Evolutionary conservation across 2,797 vertebrate species (phyloP), one percentile per base, ranked within the genome.

Genomic region (Hephaestus fuliginosus): DNA sequence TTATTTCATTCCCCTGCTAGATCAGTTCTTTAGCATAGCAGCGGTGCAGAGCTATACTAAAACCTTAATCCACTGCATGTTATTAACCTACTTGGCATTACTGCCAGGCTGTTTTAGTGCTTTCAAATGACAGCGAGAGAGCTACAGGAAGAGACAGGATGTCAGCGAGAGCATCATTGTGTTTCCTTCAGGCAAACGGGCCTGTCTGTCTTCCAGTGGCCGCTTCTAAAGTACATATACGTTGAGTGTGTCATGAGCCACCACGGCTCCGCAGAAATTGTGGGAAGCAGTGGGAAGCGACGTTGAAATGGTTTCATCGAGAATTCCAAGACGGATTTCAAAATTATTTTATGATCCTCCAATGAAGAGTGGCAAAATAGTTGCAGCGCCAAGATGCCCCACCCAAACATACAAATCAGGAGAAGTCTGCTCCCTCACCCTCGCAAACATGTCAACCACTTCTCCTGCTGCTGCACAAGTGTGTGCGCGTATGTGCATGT

Each of bases 51-150:
- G 83, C 81, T 83, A 76, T 67, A 78, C 85, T 87, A 85, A 89
- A 91, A 92, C 85, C 86, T 85, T 87, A 91, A 89, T 93, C 90
- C 83, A 86, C 60, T 82, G 87, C 87, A 94, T 93, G 86, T 79
- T 87, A 90, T 93, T 93, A 92, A 89, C 91, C 91, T 91, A 93
- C 91, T 92, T 93, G 88, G 88, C 88, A 86, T 83, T 68, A 71
- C 79, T 74, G 83, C 82, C 85, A 85, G 84, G 82, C 76, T 83
- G 80, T 90, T 86, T 87, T 78, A 52, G 70, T 62, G 63, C 60
- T 85, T 86, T 90, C 69, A 89, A 71, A 85, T 83, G 75, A 87
- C 66, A 36, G 74, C 51, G 44, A 86, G 41, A 79, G 56, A 82
- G 56, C 61, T 51, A 56, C 75, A 51, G 63, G 30, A 55, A 78